These are phyloP conservation scores for Lithophane ornitopus DNA, from an alignment of 2,888 invertebrate species.

Conservation along the genomic window DNA sequence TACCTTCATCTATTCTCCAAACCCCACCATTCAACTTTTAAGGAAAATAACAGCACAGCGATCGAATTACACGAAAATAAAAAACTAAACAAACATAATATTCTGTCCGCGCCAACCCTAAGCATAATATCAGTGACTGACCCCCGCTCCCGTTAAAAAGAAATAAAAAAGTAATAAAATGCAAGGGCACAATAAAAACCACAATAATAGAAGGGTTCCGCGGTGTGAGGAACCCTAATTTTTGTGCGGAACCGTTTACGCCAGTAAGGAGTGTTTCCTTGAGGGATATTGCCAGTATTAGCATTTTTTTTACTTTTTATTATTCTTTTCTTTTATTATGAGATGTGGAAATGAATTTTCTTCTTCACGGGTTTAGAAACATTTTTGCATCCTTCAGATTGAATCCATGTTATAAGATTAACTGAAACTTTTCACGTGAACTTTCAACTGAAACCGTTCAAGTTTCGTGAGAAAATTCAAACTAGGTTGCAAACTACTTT, in stretches of 20 bases:
- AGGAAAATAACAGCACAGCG: constrained; percentile 23
- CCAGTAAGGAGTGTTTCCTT: constrained; percentile 63
- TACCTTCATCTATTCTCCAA: constrained; percentile 17
- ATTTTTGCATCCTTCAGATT: no score
- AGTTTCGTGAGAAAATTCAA: no score
- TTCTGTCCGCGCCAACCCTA: constrained; percentile 72
- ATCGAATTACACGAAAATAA: constrained; percentile 40
- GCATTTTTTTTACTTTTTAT: constrained; percentile 56
- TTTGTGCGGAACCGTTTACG: constrained; percentile 68
- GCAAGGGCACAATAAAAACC: constrained; percentile 83
- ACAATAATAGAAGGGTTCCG: constrained; percentile 80
- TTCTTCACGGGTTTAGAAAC: background rate
- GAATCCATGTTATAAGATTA: background rate
- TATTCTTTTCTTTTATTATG: constrained; percentile 20
- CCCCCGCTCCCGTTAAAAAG: constrained; percentile 85
- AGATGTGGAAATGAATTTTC: constrained; percentile 3
- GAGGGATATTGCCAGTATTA: constrained; percentile 60
- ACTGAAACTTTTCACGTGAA: no score
- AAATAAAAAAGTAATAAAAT: constrained; percentile 90
- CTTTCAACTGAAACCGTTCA: no score
- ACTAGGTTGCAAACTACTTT: background rate
- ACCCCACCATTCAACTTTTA: constrained; percentile 8
- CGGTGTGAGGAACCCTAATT: constrained; percentile 71
- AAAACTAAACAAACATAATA: constrained; percentile 15
- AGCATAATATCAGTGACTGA: constrained; percentile 77